These are phyloP conservation scores for Onychomys arenicola DNA, from an alignment of 2,797 vertebrate genomes.

Conservation along the genomic window DNA sequence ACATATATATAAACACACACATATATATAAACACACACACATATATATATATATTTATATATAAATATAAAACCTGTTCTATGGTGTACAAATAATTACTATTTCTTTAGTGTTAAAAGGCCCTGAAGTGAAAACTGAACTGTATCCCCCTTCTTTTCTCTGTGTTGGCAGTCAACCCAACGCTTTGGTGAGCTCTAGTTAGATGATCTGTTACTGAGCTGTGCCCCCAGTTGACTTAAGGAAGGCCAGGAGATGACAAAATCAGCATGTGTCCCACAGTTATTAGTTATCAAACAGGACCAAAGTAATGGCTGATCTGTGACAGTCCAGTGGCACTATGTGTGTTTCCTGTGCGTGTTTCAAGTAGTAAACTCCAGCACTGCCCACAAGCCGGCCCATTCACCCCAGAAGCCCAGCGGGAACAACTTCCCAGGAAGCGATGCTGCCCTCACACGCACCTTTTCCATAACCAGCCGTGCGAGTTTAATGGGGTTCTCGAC, in stretches of 20 bases:
- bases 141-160: not conserved
- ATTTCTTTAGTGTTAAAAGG: not conserved
- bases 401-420: fast-evolving
- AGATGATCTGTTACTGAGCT: not conserved
- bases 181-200: not conserved
- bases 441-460: conserved; percentile 87
- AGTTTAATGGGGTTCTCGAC: conserved; percentile 94
- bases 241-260: not conserved
- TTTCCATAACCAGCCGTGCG: conserved; percentile 96
- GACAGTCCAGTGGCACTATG: not conserved
- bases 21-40: no score
- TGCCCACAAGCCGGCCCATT: not conserved
- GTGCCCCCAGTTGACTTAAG: not conserved
- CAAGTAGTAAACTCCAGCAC: not conserved
- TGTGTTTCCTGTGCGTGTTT: not conserved
- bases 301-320: not conserved
- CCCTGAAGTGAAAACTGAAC: not conserved
- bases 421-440: not conserved
- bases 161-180: not conserved
- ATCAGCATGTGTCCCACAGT: not conserved
- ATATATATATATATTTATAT: not conserved
- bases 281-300: not conserved
- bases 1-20: no score
- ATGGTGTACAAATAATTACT: not conserved
- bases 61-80: not conserved